Percentiles rank a stretch among this genome's conserved stretches.
Evolutionary conservation across 2,113 vertebrate genomes (phyloP).

Genomic region (Oophaga pumilio): DNA sequence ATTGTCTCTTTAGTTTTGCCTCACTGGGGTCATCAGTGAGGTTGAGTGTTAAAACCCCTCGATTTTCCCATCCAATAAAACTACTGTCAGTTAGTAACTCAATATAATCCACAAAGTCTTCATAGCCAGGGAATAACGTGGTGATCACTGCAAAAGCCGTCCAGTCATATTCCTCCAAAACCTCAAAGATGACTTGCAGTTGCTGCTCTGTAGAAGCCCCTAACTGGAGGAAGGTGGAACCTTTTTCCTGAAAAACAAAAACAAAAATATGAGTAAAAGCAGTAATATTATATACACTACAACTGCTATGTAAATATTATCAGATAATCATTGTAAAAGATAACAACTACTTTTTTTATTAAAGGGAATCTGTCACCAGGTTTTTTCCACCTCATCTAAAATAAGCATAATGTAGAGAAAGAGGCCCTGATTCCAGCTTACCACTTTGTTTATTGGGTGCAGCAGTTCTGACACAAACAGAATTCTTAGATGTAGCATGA

Average conservation of each 20-base stretch:
- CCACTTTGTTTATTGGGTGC: too few species aligned
- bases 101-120: conserved; percentile 87
- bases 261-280: background rate
- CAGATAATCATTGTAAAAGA: background rate
- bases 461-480: too few species aligned
- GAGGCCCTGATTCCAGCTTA: too few species aligned
- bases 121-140: conserved; percentile 89
- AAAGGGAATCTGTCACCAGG: too few species aligned
- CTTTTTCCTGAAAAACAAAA: conserved; percentile 78
- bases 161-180: conserved; percentile 96
- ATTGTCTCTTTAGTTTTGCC: conserved; percentile 79
- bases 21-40: conserved; percentile 85
- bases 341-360: too few species aligned
- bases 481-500: too few species aligned
- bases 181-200: conserved; percentile 91
- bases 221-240: conserved; percentile 92
- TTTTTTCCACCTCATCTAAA: too few species aligned
- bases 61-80: conserved; percentile 94
- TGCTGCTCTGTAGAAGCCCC: conserved; percentile 92
- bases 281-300: background rate
- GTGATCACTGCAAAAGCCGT: conserved; percentile 89
- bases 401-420: too few species aligned
- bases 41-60: conserved; percentile 88
- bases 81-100: conserved; percentile 92
- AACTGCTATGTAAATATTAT: background rate